A percentile compares a stretch with the other conserved stretches of the same genome.
phyloP scores from a whole-genome alignment of 2,113 vertebrate species.

The Merops nubicus region DNA sequence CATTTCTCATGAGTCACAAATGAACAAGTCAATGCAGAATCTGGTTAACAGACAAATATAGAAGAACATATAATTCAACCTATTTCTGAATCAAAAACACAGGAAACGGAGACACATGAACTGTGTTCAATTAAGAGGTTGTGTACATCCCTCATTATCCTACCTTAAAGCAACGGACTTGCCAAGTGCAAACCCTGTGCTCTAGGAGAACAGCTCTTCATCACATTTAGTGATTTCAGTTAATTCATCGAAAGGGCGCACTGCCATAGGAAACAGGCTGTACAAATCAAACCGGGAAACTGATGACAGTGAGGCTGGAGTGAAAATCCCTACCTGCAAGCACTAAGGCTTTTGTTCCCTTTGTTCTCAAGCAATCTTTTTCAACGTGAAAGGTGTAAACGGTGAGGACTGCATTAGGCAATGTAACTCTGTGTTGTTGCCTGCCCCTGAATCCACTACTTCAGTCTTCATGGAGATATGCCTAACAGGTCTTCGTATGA shows the following conservation, averaged over 20 bases:
- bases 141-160: not conserved
- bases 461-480: not conserved
- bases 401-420: not conserved
- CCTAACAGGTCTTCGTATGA: not conserved
- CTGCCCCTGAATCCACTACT: not conserved
- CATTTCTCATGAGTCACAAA: not conserved
- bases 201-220: not conserved
- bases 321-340: constrained; percentile 31
- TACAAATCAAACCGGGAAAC: constrained; percentile 28
- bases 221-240: not conserved
- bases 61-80: not conserved
- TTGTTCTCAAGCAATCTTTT: not conserved
- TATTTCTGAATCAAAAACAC: not conserved
- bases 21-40: not conserved
- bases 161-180: not conserved
- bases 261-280: constrained; percentile 9
- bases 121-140: not conserved
- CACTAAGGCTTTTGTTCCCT: not conserved
- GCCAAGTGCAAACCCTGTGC: not conserved
- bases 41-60: not conserved
- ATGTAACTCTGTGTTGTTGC: not conserved
- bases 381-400: not conserved
- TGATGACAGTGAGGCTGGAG: constrained; percentile 29
- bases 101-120: not conserved
- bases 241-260: not conserved